Evolutionary conservation across 2,888 invertebrate species (phyloP), one percentile per base, ranked within the genome.

Genomic region (Ophraella communa): DNA sequence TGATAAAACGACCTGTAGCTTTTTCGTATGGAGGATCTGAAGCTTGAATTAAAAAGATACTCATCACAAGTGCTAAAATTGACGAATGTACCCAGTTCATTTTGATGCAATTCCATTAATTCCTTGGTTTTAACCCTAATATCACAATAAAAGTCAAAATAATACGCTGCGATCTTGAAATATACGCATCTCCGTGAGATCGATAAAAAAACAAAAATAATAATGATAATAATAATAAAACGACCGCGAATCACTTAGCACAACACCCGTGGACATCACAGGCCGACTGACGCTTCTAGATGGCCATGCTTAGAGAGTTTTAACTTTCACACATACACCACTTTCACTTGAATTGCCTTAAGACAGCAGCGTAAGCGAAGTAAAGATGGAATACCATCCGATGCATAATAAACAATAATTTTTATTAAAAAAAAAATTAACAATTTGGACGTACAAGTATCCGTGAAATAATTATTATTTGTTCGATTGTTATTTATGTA

Each of bases 301-400:
- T 74, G 74, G 71, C 76, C 76, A 78, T 77, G 76, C 74, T 61
- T 78, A 78, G 79, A 81, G 81, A 81, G 80, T 80, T 78, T 79
- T 77, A 78, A 79, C 80, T 80, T 80, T 80, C 79, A 80, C 80
- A 80, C 79, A 80, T 80, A 80, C 77, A 79, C 79, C 81, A 81
- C 81, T 81, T 81, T 81, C 81, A 81, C 81, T 81, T 76, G 71
- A 73, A 66, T 57, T 62, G 60, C 62, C 61, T 54, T 54, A 54
- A 65, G 61, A 45, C 62, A 18, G 35, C 11, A 42, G 8, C 52
- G 53, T 53, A 49, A 58, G 54, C 39, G 35, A 59, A 59, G 59
- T 58, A 10, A 64, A 59, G 58, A 59, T 64, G 35, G 54, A 59
- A 59, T 45, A 64, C 58, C 42, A 21, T 52, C 51, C 30, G 42